Base-by-base conservation (phyloP, 2,797 vertebrate genomes). In the Cichlasoma orientale region DNA sequence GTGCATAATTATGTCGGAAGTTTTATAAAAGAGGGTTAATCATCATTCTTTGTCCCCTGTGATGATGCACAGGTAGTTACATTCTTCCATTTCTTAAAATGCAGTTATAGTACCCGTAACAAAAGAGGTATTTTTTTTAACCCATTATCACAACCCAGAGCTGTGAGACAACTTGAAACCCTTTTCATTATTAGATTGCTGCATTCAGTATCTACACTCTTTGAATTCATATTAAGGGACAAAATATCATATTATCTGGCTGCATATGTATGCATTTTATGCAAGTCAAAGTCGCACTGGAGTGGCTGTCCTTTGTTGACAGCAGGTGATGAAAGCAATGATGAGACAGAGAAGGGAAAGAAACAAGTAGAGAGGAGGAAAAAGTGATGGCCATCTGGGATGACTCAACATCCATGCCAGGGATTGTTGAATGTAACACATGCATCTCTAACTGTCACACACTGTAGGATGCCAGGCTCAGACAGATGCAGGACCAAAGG, bases 401-500 rank as follows among this genome's bases (percentile, higher is more conserved):
- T 89, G 82, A 93, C 82, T 90, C 89, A 82, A 86, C 88, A 89
- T 88, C 80, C 61, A 79, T 82, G 86, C 90, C 84, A 38, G 68
- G 36, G 72, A 85, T 84, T 82, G 86, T 82, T 85, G 88, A 92
- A 86, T 84, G 89, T 77, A 85, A 90, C 81, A 36, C 74, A 85
- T 86, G 86, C 87, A 73, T 80, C 88, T 84, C 86, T 86, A 72
- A 90, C 93, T 87, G 87, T 94, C 94, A 94, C 91, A 78, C 90
- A 23, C 79, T 38, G 47, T 75, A 74, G 92, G 92, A 93, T 81
- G 80, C 92, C 88, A 5, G 86, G 56, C 85, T 82, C 76, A 88
- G 91, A 94, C 95, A 94, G 93, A 91, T 90, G 87, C 90, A 82
- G 87, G 90, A 94, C 89, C 85, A 93, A 94, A 95, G 92, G 93